Percentiles rank a stretch among this genome's conserved stretches.
These are phyloP conservation scores for Ruditapes philippinarum DNA, from an alignment of 1,140 invertebrate genomes.

Conservation along the genomic window DNA sequence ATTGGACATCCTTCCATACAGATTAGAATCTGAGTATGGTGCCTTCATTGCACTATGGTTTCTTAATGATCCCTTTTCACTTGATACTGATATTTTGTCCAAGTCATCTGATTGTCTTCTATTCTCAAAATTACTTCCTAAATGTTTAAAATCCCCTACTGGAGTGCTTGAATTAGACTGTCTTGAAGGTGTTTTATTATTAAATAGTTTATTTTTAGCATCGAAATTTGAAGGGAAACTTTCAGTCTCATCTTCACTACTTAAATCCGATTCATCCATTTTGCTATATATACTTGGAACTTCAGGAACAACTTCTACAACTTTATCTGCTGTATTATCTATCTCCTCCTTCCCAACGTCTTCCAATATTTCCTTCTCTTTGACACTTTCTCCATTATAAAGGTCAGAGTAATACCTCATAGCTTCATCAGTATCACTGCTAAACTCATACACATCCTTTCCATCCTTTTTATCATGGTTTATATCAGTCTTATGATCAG, in stretches of 20 bases:
- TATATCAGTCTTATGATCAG: not conserved
- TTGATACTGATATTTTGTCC: slow-evolving; percentile 15
- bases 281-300: slow-evolving; percentile 51
- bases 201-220: not conserved
- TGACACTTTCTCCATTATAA: not conserved
- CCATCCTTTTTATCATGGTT: not conserved
- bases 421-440: not conserved
- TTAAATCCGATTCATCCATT: not conserved
- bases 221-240: not conserved
- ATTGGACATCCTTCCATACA: slow-evolving; percentile 11
- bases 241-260: slow-evolving; percentile 51
- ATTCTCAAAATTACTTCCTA: not conserved
- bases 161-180: not conserved
- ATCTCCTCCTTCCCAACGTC: not conserved
- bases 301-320: not conserved
- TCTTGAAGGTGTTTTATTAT: not conserved
- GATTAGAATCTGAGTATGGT: not conserved
- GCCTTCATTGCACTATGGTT: not conserved
- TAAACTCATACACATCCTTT: not conserved
- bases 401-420: not conserved
- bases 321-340: not conserved
- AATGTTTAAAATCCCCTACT: not conserved
- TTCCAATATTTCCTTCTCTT: too few species aligned
- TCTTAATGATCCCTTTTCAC: not conserved
- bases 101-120: not conserved